Evolutionary conservation across 30 jellyfish, hydroid and myxozoan genomes (phyloP).

Genomic region (Pseudorhiza aurosa): DNA sequence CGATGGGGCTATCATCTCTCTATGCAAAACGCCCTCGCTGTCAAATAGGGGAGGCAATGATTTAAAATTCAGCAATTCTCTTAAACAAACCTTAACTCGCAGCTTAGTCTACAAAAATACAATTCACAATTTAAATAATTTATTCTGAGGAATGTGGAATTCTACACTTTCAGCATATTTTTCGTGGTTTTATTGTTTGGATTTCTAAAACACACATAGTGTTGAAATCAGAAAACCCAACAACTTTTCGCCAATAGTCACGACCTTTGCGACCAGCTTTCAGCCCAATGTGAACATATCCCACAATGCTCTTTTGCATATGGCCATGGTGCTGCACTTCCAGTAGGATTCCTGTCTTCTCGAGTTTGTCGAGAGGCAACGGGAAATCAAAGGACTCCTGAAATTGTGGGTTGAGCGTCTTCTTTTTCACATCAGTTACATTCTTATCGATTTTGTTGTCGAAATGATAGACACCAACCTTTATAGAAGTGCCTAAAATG

Average conservation of each 20-base stretch:
- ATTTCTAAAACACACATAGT: constrained; percentile 20
- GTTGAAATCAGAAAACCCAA: constrained; percentile 60
- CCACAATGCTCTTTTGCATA: constrained; percentile 59
- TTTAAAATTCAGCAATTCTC: too few relatives aligned
- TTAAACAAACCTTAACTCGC: too few relatives aligned
- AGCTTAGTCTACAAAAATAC: too few relatives aligned
- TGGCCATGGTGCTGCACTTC: constrained; percentile 86
- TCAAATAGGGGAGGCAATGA: too few relatives aligned
- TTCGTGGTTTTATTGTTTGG: constrained; percentile 15
- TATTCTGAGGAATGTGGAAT: neutral
- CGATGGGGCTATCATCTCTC: too few relatives aligned
- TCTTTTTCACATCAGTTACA: constrained; percentile 56
- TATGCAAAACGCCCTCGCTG: too few relatives aligned
- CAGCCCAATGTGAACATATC: constrained; percentile 85
- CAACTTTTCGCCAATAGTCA: constrained; percentile 78
- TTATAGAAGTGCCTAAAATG: constrained; percentile 74
- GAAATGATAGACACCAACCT: constrained; percentile 56
- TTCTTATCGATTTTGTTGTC: constrained; percentile 43
- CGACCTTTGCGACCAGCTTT: constrained; percentile 76
- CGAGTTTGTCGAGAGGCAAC: constrained; percentile 61
- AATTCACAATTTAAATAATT: too few relatives aligned
- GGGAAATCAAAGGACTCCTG: constrained; percentile 64
- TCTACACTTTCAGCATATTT: neutral
- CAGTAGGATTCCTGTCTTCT: constrained; percentile 56
- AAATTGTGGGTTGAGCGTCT: constrained; percentile 65